These are phyloP conservation scores for Athalia rosae DNA, from an alignment of 2,888 invertebrate species.

Conservation along the genomic window DNA sequence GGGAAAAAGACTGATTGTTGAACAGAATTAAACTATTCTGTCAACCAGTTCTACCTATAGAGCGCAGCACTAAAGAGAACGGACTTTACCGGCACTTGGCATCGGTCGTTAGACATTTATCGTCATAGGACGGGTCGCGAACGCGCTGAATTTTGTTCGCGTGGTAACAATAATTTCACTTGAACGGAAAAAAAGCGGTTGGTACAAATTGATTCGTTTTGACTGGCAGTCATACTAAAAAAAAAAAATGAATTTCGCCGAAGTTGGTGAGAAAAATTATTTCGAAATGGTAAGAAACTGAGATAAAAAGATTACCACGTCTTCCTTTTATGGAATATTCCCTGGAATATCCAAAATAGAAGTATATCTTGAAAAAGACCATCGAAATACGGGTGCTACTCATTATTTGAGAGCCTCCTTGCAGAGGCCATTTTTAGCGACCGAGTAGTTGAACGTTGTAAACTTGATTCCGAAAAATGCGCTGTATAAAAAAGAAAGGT, in stretches of 20 bases:
- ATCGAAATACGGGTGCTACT: no score
- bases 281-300: background rate
- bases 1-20: no score
- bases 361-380: no score
- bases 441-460: no score
- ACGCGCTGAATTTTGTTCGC: background rate
- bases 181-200: background rate
- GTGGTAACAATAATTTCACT: slow-evolving; percentile 21
- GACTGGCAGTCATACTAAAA: background rate
- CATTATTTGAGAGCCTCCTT: no score
- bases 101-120: slow-evolving; percentile 54
- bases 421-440: no score
- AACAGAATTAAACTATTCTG: no score
- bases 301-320: background rate
- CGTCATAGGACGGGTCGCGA: background rate
- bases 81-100: slow-evolving; percentile 61
- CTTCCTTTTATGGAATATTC: background rate
- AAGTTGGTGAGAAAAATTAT: background rate
- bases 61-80: slow-evolving; percentile 58
- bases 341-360: background rate
- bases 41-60: slow-evolving; percentile 51
- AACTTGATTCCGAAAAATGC: no score
- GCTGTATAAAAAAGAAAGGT: no score
- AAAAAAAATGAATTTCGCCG: no score
- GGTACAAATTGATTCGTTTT: background rate